Evolutionary conservation across 2,113 vertebrate genomes (phyloP), one percentile per base, ranked within the genome.

Genomic region (Piprites chloris): DNA sequence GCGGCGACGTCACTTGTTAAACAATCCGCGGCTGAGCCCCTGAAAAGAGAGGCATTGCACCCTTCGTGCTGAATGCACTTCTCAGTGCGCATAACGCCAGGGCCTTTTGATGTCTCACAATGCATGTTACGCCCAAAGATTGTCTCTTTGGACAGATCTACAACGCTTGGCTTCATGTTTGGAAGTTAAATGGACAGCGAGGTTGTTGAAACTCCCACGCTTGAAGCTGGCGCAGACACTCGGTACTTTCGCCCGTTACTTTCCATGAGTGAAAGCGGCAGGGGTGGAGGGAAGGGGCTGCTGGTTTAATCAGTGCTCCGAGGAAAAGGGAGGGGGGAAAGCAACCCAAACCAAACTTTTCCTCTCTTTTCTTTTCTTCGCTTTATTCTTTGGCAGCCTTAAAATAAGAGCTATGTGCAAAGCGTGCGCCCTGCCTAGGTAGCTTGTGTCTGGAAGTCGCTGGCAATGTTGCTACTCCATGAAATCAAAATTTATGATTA

Each of bases 401-500:
- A 91, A 95, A 89, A 94, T 47, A 75, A 91, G 80, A 88, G 86
- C 93, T 89, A 12, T 84, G 84, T 72, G 95, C 85, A 94, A 95
- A 92, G 77, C 89, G 83, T 75, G 67, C 55, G 90, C 85, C 92
- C 89, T 88, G 93, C 41, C 4, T 95, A 97, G 96, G 97, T 98
- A 96, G 88, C 90, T 95, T 96, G 91, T 95, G 94, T 91, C 91
- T 94, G 89, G 46, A 65, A 95, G 95, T 56, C 74, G 26, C 93
- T 77, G 95, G 95, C 97, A 96, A 97, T 80, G 97, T 96, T 97
- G 97, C 97, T 89, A 94, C 95, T 96, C 97, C 97, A 97, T 97
- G 98, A 98, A 98, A 98, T 97, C 97, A 97, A 98, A 98, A 98
- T 98, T 98, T 98, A 98, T 98, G 98, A 98, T 98, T 97, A 98